phyloP scores from a whole-genome alignment of 2,888 invertebrate genomes.

The Hipparchia sbordonii region DNA sequence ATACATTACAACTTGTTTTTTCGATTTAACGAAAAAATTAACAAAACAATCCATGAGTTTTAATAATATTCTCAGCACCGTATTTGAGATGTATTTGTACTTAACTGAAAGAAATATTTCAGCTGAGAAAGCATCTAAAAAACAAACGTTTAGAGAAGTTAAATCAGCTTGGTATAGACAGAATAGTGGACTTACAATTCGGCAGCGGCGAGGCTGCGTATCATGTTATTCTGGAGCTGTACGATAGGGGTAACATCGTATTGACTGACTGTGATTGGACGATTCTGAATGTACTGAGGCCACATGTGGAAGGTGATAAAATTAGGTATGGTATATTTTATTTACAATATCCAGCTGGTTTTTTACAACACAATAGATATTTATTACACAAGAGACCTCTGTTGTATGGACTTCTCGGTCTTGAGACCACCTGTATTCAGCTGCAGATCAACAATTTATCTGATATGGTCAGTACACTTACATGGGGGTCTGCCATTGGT shows the following conservation, averaged over 20 bases:
- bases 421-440: no score
- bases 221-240: slow-evolving; percentile 97
- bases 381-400: no score
- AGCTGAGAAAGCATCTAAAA: slow-evolving; percentile 97
- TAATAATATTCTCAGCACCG: no score
- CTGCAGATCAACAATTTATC: no score
- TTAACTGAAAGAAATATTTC: slow-evolving; percentile 30
- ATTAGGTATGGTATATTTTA: slow-evolving; percentile 76
- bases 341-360: background rate
- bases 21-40: no score
- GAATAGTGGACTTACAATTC: slow-evolving; percentile 97
- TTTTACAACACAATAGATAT: no score
- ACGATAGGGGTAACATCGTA: slow-evolving; percentile 97
- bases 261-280: slow-evolving; percentile 95
- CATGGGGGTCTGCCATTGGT: no score
- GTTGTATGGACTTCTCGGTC: no score
- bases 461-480: no score
- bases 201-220: slow-evolving; percentile 96
- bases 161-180: slow-evolving; percentile 94
- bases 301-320: slow-evolving; percentile 95
- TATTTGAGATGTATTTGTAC: background rate
- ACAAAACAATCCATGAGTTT: no score
- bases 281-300: slow-evolving; percentile 96
- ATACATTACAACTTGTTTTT: no score
- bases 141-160: slow-evolving; percentile 96